These are phyloP conservation scores for Paralichthys olivaceus DNA, from an alignment of 2,113 vertebrate species.

Conservation along the genomic window DNA sequence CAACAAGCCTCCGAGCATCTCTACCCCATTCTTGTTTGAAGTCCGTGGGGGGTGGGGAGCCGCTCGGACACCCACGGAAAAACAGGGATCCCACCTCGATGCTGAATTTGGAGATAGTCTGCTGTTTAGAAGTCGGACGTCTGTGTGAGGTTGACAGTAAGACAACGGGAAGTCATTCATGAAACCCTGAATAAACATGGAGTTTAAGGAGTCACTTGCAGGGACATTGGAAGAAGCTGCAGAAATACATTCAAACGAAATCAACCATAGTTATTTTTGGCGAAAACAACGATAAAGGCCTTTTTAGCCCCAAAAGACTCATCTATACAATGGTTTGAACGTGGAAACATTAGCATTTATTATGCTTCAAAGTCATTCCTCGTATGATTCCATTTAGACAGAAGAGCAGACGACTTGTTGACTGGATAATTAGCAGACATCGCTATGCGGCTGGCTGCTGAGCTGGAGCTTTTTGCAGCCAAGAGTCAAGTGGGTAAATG, in stretches of 20 bases:
- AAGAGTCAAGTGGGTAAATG: constrained; percentile 64
- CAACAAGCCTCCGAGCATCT: constrained; percentile 36
- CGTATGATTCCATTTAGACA: constrained; percentile 42
- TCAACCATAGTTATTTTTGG: too few relatives aligned
- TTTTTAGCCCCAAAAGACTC: too few relatives aligned
- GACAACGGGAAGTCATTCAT: constrained; percentile 31
- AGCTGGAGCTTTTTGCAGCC: constrained; percentile 53
- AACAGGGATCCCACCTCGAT: constrained; percentile 67
- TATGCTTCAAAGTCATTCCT: constrained; percentile 23
- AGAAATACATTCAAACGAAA: too few relatives aligned
- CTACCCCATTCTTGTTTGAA: constrained; percentile 47
- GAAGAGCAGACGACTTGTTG: constrained; percentile 39
- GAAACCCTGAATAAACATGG: constrained; percentile 37
- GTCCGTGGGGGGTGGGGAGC: constrained; percentile 37
- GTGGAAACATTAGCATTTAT: constrained; percentile 5
- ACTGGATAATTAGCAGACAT: constrained; percentile 29
- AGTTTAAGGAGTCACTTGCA: constrained; percentile 5
- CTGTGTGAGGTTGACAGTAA: constrained; percentile 59
- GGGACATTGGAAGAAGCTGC: neutral
- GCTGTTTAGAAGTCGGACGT: constrained; percentile 66
- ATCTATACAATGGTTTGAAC: neutral
- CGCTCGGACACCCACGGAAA: constrained; percentile 32
- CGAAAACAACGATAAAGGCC: neutral
- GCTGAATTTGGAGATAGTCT: constrained; percentile 74
- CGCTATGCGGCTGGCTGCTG: constrained; percentile 49